Conservation (phyloP, 2,797 vertebrate genomes). For the Prunella strophiata region DNA sequence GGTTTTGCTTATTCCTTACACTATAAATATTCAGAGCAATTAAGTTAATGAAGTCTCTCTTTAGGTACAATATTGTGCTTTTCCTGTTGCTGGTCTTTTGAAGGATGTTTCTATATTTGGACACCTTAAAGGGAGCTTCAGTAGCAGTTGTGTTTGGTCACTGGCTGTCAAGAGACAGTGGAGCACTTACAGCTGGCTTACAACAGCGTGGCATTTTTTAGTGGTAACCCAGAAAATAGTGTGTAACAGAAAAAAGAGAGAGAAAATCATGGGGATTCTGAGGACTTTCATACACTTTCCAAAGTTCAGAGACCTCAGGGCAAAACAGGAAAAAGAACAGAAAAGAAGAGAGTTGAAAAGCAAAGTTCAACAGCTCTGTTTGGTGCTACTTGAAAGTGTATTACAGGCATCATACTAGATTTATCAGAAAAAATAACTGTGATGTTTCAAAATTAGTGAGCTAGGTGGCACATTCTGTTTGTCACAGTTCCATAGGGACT, state of each 20-base stretch:
- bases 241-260: not conserved
- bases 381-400: slow-evolving; percentile 39
- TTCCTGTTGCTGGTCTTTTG: not conserved
- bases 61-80: not conserved
- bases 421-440: slow-evolving; percentile 15
- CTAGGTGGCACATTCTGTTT: slow-evolving; percentile 28
- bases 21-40: not conserved
- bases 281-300: not conserved
- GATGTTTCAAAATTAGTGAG: slow-evolving; percentile 30
- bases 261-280: slow-evolving; percentile 26
- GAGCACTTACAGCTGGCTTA: not conserved
- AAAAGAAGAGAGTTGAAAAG: slow-evolving; percentile 33
- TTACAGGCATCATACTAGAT: not conserved
- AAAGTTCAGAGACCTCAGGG: slow-evolving; percentile 45
- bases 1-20: not conserved
- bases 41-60: not conserved
- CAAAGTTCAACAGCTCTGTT: slow-evolving; percentile 44
- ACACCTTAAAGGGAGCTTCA: not conserved
- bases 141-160: not conserved
- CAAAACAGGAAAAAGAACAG: slow-evolving; percentile 20
- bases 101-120: not conserved
- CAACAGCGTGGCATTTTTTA: not conserved
- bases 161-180: not conserved
- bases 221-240: not conserved
- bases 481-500: not conserved